phyloP scores from a whole-genome alignment of 1,140 invertebrate species.

The Ceratosolen fusciceps region DNA sequence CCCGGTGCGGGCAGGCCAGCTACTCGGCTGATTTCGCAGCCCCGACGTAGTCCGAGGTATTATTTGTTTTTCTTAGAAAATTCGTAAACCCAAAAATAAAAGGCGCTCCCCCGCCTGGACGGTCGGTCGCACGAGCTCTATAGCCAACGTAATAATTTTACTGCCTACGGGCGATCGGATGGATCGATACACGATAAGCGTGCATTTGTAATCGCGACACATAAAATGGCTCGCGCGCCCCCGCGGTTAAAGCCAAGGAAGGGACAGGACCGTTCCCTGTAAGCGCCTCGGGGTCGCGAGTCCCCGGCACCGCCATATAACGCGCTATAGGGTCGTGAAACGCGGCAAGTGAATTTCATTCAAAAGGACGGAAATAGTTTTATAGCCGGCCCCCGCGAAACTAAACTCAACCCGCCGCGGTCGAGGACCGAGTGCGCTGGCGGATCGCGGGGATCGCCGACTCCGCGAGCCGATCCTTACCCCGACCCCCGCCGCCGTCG shows the following conservation, averaged over 20 bases:
- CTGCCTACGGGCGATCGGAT: neutral
- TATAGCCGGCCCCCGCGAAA: neutral
- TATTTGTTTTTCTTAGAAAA: conserved; percentile 11
- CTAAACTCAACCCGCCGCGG: neutral
- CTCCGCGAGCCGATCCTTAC: neutral
- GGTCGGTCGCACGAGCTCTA: neutral
- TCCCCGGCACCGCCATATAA: neutral
- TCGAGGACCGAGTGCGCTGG: neutral
- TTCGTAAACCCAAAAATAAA: conserved; percentile 14
- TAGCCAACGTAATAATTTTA: neutral
- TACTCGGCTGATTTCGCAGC: neutral
- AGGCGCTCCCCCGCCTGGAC: neutral
- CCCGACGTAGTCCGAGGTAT: neutral
- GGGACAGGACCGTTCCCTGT: no score
- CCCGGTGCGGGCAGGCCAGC: neutral
- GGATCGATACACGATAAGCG: conserved; percentile 5
- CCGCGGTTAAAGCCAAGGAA: neutral
- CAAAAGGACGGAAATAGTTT: conserved; percentile 30
- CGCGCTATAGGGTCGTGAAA: conserved; percentile 23
- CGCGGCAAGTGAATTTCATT: conserved; percentile 26
- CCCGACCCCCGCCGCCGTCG: neutral
- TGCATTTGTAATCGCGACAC: neutral
- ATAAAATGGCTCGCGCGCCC: neutral
- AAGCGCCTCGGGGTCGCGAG: no score
- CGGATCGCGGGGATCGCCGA: conserved; percentile 1